These are phyloP conservation scores for Ephialtes manifestator DNA, from an alignment of 2,888 invertebrate genomes.

Conservation along the genomic window DNA sequence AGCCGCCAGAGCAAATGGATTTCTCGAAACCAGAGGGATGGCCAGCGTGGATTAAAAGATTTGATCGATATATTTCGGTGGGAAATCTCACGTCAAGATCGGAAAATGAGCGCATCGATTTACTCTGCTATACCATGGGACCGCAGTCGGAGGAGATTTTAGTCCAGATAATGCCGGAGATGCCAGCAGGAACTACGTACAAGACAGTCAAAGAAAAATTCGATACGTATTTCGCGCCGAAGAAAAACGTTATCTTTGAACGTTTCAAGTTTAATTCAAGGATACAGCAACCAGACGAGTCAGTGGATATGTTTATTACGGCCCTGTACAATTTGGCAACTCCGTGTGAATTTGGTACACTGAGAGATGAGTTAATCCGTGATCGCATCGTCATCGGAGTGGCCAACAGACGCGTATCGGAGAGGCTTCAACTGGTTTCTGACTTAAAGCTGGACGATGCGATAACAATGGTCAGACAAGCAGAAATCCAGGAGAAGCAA, in stretches of 20 bases:
- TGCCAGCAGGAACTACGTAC: neutral
- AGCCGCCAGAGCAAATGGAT: constrained; percentile 61
- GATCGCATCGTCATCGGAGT: constrained; percentile 75
- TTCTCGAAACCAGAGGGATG: constrained; percentile 64
- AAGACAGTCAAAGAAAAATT: constrained; percentile 20
- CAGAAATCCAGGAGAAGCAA: constrained; percentile 64
- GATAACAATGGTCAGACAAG: constrained; percentile 67
- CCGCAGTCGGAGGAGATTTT: constrained; percentile 72
- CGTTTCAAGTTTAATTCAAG: constrained; percentile 70
- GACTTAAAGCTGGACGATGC: constrained; percentile 70
- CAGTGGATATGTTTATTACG: constrained; percentile 67
- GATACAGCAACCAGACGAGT: constrained; percentile 59
- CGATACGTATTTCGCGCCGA: constrained; percentile 32
- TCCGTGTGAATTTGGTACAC: constrained; percentile 72
- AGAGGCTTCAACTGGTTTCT: constrained; percentile 70
- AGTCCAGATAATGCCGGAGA: constrained; percentile 44
- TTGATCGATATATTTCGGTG: constrained; percentile 64
- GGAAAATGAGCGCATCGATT: constrained; percentile 70
- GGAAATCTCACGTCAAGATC: constrained; percentile 48
- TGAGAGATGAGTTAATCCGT: constrained; percentile 74
- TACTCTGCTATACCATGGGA: constrained; percentile 73
- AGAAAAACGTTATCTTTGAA: constrained; percentile 71
- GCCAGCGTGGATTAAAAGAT: constrained; percentile 62
- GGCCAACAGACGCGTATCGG: constrained; percentile 70
- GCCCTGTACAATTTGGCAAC: constrained; percentile 71